Evolutionary conservation across 1,140 invertebrate genomes (phyloP), one percentile per base, ranked within the genome.

Genomic region (Cydia splendana): DNA sequence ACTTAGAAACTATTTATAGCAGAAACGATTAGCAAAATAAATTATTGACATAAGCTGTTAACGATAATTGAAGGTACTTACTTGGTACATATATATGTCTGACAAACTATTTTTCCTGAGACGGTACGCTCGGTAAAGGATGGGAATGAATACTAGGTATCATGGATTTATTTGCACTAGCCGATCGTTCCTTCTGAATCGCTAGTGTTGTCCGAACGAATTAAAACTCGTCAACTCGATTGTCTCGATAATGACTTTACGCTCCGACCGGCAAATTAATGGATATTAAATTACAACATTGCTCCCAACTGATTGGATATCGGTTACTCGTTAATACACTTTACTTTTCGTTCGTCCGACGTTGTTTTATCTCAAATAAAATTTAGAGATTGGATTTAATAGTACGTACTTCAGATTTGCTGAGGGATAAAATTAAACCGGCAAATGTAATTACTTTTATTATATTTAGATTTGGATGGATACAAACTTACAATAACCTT

Each of bases 301-400:
- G 67, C 34, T 38, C 67, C 67, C n/a, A 71, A 71, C 67, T 71
- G 67, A 71, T 71, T 71, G 67, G 67, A 71, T 71, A 71, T 71
- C 34, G 67, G 67, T 71, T 71, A 71, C 67, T 71, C 67, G 67
- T 38, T 71, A 71, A 71, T 71, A 38, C 57, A 62, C 67, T 45
- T 71, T 45, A 18, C 67, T 38, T 71, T 71, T 71, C 30, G 34
- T 42, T 71, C 34, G 34, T 42, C 13, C 67, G 20, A 20, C 24
- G 18, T 62, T 62, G 57, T 62, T 62, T 62, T 62, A 71, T 30
- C 65, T 34, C 65, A n/a, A 69, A 69, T 69, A 15, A 38, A 38
- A 69, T 69, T 69, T 30, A 69, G 65, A 38, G 24, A 24, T 62
- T 62, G 18, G 18, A 62, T 57, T 57, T 57, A 57, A 57, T 62